Evolutionary conservation across 2,888 invertebrate genomes (phyloP), one percentile per base, ranked within the genome.

Genomic region (Pherbina coryleti): DNA sequence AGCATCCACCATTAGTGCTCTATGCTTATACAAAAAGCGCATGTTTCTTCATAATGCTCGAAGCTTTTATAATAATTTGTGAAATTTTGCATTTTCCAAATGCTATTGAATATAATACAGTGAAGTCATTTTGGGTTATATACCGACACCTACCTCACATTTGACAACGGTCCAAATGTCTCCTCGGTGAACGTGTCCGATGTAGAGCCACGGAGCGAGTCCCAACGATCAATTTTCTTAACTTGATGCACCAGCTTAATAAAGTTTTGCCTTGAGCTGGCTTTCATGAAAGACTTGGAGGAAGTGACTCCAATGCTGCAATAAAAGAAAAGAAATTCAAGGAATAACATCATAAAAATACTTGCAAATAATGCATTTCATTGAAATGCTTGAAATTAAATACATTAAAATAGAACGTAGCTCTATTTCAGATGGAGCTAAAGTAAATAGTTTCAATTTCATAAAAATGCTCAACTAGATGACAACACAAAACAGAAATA

Each of bases 271-370:
- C 96, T 94, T 85, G 96, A 97, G 89, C 96, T 97, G 76, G 95
- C 96, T 90, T 96, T 96, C 88, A 97, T 96, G 88, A 96, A 96
- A 22, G 96, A 95, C 88, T 96, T 96, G 5, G 96, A 96, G 75
- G 95, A 94, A 79, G 94, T 84, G 77, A 89, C 92, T 84, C 93
- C 93, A 85, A 93, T 91, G 86, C 93, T 93, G 83, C 53, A 71
- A 71, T 53, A 2, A 67, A 25, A 81, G 72, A 69, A 62, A 77
- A 5, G 28, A 64, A 19, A 14, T 28, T 31, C 17, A 60, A 14
- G 51, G 25, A 69, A 49, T 8, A 49, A 64, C 57, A 80, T 19
- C 22, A 60, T 8, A 60, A 34, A 22, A 17, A 37, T 34, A 28
- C 31, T 25, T 22, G 17, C 8, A 71, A 11, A 19, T 34, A 57